Conservation (phyloP, 2,797 vertebrate genomes). For the Mormyrops boulengeri region DNA sequence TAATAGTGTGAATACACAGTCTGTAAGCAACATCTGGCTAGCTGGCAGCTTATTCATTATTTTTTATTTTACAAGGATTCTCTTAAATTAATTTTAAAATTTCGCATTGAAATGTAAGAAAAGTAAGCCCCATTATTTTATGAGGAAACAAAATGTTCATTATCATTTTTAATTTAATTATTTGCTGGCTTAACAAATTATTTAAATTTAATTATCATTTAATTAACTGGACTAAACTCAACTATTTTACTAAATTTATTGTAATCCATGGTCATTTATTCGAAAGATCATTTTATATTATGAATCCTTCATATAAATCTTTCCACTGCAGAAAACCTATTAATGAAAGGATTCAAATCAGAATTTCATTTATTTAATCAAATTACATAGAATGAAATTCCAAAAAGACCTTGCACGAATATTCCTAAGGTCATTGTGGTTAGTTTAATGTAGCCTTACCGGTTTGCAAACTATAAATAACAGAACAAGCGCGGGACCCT, state of each 20-base stretch:
- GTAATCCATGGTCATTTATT: neutral
- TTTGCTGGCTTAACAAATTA: neutral
- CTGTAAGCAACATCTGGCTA: neutral
- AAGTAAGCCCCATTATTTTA: neutral
- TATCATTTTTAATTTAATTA: neutral
- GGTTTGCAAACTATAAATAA: neutral
- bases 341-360: neutral
- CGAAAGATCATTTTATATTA: slow-evolving; percentile 2
- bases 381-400: neutral
- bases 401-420: neutral
- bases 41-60: neutral
- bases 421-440: neutral
- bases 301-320: neutral
- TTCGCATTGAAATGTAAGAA: neutral
- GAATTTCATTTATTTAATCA: neutral
- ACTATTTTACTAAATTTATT: slow-evolving; percentile 1
- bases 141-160: neutral
- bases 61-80: neutral
- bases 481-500: neutral
- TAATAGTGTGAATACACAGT: neutral
- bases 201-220: neutral
- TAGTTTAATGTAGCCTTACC: neutral
- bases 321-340: neutral
- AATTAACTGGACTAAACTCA: neutral
- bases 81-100: neutral